phyloP scores from a whole-genome alignment of 2,113 vertebrate species.

The Pagrus major region DNA sequence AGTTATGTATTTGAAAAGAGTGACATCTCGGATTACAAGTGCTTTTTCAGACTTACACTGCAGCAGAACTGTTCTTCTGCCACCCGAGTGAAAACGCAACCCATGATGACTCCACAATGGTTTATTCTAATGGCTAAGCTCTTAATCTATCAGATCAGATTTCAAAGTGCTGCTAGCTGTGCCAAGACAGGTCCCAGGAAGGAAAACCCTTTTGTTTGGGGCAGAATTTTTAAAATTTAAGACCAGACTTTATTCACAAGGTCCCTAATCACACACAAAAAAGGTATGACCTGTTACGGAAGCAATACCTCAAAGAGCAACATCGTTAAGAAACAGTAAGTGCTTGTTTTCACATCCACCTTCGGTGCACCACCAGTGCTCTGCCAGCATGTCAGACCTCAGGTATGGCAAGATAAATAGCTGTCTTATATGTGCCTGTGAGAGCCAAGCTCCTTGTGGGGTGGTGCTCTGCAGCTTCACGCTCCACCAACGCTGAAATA shows the following conservation, averaged over 20 bases:
- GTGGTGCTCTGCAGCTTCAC: constrained; percentile 80
- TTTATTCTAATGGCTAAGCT: constrained; percentile 81
- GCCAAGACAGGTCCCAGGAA: constrained; percentile 79
- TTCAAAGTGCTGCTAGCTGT: constrained; percentile 77
- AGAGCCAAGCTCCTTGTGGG: constrained; percentile 79
- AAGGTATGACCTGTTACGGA: constrained; percentile 51
- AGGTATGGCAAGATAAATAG: constrained; percentile 79
- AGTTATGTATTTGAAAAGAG: constrained; percentile 16
- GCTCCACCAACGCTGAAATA: constrained; percentile 84
- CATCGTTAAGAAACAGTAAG: constrained; percentile 65
- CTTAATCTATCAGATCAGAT: constrained; percentile 80
- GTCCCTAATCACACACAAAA: constrained; percentile 31
- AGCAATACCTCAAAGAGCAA: constrained; percentile 60
- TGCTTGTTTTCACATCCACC: constrained; percentile 71
- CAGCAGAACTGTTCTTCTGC: constrained; percentile 41
- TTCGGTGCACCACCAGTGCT: constrained; percentile 54
- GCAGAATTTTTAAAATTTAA: constrained; percentile 65
- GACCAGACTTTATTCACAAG: constrained; percentile 60
- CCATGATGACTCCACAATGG: constrained; percentile 69
- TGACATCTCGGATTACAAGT: constrained; percentile 12
- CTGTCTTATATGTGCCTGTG: constrained; percentile 73
- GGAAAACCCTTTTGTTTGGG: constrained; percentile 71
- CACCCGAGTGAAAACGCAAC: constrained; percentile 53
- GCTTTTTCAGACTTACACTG: constrained; percentile 14
- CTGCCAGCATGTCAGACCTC: constrained; percentile 76